Base-by-base conservation (phyloP, 2,888 invertebrate genomes). In the Entomobrya multifasciata region DNA sequence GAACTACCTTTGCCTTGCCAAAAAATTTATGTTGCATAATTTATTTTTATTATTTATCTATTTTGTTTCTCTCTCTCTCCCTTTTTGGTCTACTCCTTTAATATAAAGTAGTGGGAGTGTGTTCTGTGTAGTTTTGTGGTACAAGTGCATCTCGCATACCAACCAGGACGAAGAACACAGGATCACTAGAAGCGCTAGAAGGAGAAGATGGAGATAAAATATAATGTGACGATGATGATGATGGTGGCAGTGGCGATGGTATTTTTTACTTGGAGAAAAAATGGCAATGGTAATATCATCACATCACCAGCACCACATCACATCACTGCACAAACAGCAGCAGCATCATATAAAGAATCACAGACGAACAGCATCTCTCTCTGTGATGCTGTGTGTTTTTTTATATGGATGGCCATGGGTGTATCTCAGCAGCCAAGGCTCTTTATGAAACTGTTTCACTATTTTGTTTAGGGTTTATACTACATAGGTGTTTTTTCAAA, bases 231-330 rank as follows among this genome's bases (percentile, higher is more conserved):
- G 36, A 36, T 36, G 36, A 36, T 36, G 36, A 36, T 36, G 36
- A 36, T n/a, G 4, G 15, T 41, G 36, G n/a, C 17, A 27, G 72
- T 17, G 13, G 49, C 27, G 4, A 8, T 17, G 10, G 47, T 52
- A 49, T 13, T 60, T 60, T 27, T 25, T 30, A 36, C 60, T 25
- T 13, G 72, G 49, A 72, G 47, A 27, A 30, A 74, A 36, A 52
- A 52, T 76, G 41, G 74, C 74, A 74, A 49, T 72, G 52, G 72
- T 27, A 76, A 76, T 57, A 76, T 76, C 76, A 76, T 76, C 76
- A 76, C 41, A 36, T 41, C 76, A 55, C 41, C 76, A 36, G 13
- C 65, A 30, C 65, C 65, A 57, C 76, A 57, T n/a, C 55, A 55
- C 74, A 74, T 55, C 52, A 74, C 52, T 74, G 55, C 57, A 72